A percentile compares a stretch with the other conserved stretches of the same genome.
phyloP scores from a whole-genome alignment of 2,888 invertebrate genomes.

The Abrostola tripartita region DNA sequence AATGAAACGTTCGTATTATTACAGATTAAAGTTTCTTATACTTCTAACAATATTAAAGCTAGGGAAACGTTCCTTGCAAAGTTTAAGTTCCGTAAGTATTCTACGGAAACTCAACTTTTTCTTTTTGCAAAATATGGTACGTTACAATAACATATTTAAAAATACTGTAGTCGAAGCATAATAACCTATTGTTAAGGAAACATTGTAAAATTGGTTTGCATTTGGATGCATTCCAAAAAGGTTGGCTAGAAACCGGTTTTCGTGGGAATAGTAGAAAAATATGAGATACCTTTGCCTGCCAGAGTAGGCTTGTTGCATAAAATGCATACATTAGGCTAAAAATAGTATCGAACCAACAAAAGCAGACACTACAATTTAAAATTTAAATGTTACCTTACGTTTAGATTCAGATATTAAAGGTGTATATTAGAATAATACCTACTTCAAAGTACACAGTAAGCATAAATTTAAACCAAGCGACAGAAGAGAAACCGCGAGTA shows the following conservation, averaged over 20 bases:
- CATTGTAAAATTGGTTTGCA: slow-evolving; percentile 25
- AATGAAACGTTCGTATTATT: slow-evolving; percentile 48
- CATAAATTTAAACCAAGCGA: too few relatives aligned
- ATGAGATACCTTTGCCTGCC: slow-evolving; percentile 9
- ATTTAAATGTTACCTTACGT: too few relatives aligned
- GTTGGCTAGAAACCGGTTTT: slow-evolving; percentile 22
- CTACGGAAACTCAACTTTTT: slow-evolving; percentile 25
- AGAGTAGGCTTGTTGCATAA: not conserved
- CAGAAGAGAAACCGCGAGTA: too few relatives aligned
- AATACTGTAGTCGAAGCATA: slow-evolving; percentile 9
- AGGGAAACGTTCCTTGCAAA: slow-evolving; percentile 24
- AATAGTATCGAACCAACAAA: not conserved
- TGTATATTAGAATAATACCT: too few relatives aligned
- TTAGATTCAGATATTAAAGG: too few relatives aligned
- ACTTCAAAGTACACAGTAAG: too few relatives aligned
- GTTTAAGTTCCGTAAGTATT: slow-evolving; percentile 15
- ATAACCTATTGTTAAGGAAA: slow-evolving; percentile 36
- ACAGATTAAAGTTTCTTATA: slow-evolving; percentile 40
- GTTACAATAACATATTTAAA: slow-evolving; percentile 11
- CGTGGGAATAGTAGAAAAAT: slow-evolving; percentile 17
- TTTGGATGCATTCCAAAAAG: slow-evolving; percentile 37
- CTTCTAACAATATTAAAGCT: slow-evolving; percentile 32
- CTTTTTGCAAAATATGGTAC: slow-evolving; percentile 16
- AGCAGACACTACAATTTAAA: too few relatives aligned
- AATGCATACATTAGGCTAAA: not conserved